Percentiles rank a stretch among this genome's conserved stretches.
Evolutionary conservation across 2,888 invertebrate species (phyloP).

Genomic region (Rhopalosiphum nymphaeae): DNA sequence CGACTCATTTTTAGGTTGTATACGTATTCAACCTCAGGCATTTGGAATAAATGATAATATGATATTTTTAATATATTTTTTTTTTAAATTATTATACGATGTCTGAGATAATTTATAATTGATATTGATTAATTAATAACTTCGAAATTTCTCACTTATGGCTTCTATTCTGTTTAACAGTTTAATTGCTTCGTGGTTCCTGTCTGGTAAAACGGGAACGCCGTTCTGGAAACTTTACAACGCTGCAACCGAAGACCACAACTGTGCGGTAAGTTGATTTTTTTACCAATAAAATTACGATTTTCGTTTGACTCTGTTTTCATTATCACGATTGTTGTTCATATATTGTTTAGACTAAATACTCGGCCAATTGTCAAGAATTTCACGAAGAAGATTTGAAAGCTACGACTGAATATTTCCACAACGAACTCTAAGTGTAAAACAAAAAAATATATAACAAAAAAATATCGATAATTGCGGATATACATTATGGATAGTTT

Average conservation of each 20-base stretch:
- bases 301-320: background rate
- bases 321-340: background rate
- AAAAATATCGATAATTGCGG: background rate
- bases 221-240: constrained; percentile 85
- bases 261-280: constrained; percentile 78
- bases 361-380: constrained; percentile 80
- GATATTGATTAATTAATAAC: background rate
- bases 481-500: background rate
- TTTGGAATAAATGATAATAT: background rate
- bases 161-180: constrained; percentile 71
- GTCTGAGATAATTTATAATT: background rate
- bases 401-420: constrained; percentile 86
- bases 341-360: constrained; percentile 73
- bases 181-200: constrained; percentile 81
- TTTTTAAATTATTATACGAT: background rate
- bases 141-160: background rate
- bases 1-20: background rate
- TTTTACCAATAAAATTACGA: background rate
- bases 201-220: constrained; percentile 80
- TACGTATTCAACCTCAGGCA: background rate
- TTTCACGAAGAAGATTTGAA: constrained; percentile 87
- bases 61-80: background rate
- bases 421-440: constrained; percentile 79
- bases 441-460: constrained; percentile 1
- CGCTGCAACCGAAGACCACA: constrained; percentile 79